A percentile compares a stretch with the other conserved stretches of the same genome.
These are phyloP conservation scores for Tetramorium parvispinum DNA, from an alignment of 1,140 invertebrate species.

Conservation along the genomic window DNA sequence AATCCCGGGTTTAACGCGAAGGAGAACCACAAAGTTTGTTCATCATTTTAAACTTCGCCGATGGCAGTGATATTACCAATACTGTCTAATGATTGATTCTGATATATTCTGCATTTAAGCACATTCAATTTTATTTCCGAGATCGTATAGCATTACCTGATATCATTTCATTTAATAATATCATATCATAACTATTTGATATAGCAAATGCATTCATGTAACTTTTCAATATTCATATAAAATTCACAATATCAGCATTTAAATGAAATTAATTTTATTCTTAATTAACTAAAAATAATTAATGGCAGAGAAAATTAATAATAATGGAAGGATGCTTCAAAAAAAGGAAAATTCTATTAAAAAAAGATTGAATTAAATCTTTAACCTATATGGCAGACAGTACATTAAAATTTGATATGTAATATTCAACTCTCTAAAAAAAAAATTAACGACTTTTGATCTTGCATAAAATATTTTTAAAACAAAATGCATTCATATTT, in stretches of 20 bases:
- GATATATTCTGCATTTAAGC: neutral
- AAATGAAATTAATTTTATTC: conserved; percentile 35
- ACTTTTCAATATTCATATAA: neutral
- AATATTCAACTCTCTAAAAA: neutral
- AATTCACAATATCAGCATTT: conserved; percentile 1
- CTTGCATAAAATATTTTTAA: neutral
- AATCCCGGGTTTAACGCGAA: conserved; percentile 22
- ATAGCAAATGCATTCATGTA: neutral
- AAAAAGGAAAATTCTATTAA: neutral
- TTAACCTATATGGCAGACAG: neutral
- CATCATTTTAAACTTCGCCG: neutral
- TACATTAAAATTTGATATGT: neutral
- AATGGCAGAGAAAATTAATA: neutral
- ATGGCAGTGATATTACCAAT: neutral
- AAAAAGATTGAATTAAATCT: neutral
- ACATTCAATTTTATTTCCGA: neutral
- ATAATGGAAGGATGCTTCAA: neutral
- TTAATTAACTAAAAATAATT: conserved; percentile 29
- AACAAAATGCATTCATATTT: neutral
- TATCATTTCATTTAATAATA: neutral
- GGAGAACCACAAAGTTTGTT: neutral
- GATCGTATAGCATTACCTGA: neutral
- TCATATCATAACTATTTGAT: neutral
- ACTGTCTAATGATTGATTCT: neutral
- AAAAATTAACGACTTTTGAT: neutral